Conservation (phyloP, 2,113 vertebrate species). For the Campylomormyrus tamandua region DNA sequence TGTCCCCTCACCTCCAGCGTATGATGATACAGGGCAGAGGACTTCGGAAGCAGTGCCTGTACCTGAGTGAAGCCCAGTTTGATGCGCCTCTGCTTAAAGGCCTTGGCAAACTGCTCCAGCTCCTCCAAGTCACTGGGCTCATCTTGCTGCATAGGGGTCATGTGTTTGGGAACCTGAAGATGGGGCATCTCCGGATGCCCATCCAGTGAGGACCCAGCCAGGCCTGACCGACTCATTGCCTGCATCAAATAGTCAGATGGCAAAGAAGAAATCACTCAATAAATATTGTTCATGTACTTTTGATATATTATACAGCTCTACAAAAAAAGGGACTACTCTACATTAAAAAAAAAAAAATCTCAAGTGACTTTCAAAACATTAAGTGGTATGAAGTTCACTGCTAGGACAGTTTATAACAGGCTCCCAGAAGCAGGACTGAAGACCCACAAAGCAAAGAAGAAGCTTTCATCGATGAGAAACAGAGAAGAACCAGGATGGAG, state of each 20-base stretch:
- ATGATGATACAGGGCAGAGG: no score
- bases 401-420: background rate
- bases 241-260: constrained; percentile 34
- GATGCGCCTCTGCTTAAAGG: constrained; percentile 95
- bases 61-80: constrained; percentile 98
- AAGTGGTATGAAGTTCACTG: background rate
- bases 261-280: background rate
- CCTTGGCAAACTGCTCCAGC: constrained; percentile 94
- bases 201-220: constrained; percentile 76
- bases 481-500: background rate
- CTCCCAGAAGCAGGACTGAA: background rate
- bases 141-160: constrained; percentile 65
- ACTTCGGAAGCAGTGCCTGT: background rate
- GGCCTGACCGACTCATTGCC: constrained; percentile 77
- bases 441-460: background rate
- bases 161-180: constrained; percentile 79
- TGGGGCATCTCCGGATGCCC: constrained; percentile 82
- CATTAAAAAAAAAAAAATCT: no score
- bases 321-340: background rate
- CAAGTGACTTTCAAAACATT: background rate
- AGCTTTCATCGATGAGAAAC: background rate
- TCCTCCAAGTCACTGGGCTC: constrained; percentile 94
- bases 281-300: background rate
- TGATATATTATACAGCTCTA: background rate
- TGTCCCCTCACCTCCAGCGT: background rate